Base-by-base conservation (phyloP, 2,888 invertebrate genomes). In the Hemicrepidius hirtus region DNA sequence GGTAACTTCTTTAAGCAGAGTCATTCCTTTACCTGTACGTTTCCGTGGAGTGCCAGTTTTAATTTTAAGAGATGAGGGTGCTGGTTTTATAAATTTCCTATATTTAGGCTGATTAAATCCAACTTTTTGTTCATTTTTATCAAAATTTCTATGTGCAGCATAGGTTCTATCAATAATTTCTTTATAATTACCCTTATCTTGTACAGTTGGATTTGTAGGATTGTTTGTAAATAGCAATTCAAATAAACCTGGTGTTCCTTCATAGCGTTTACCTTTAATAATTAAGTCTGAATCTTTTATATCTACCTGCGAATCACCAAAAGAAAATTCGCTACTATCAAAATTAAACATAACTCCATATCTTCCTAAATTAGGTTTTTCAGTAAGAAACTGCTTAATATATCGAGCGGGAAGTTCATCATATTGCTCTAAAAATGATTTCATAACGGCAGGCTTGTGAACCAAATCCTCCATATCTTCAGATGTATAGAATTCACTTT, bases 161-260 rank as follows among this genome's bases (percentile, higher is more conserved):
- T 59, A 57, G 5, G 67, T 59, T 46, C 18, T 41, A 13, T 21
- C 16, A n/a, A 57, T 12, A 18, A 67, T 67, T 18, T 59, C 59
- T 41, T 0, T 20, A 67, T 67, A 59, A 10, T 24, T 16, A 4
- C 0, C 0, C 0, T 3, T 1, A 65, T 65, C 65, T 3, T 7
- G 9, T 16, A 32, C 6, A 0, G 4, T 53, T 13, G 10, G 13
- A 12, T 10, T 12, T 0, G 0, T 21, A 0, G 65, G 65, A 10
- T 66, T 21, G 13, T 41, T n/a, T 57, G 40, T 66, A 55, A 66
- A 66, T 16, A 66, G 9, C 12, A 66, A 1, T 55, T 66, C 0
- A 37, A 55, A n/a, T n/a, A n/a, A n/a, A n/a, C n/a, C n/a, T n/a
- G n/a, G n/a, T n/a, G n/a, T n/a, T n/a, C n/a, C n/a, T 21, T 16